Percentiles rank a stretch among this genome's conserved stretches.
These are phyloP conservation scores for Parnassius apollo DNA, from an alignment of 2,888 invertebrate genomes.

Conservation along the genomic window DNA sequence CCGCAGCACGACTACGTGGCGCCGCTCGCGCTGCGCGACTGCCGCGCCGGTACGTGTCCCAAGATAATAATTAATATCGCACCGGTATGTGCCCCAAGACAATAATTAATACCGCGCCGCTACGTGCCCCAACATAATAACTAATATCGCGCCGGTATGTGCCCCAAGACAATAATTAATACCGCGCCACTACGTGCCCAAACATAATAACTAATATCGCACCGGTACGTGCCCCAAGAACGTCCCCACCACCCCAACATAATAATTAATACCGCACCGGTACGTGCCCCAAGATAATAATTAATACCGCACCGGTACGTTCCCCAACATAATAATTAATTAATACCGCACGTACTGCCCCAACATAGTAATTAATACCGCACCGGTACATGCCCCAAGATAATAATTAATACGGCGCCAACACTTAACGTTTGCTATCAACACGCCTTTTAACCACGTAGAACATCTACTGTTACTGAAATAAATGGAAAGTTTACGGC, in stretches of 20 bases:
- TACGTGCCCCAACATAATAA: slow-evolving; percentile 77
- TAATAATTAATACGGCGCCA: too few species aligned
- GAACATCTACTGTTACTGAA: too few species aligned
- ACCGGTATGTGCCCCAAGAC: slow-evolving; percentile 85
- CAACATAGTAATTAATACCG: slow-evolving; percentile 42
- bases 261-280: too few species aligned
- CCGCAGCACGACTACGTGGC: slow-evolving; percentile 74
- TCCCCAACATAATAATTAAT: neutral
- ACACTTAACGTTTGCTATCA: too few species aligned
- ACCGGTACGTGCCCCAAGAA: slow-evolving; percentile 78
- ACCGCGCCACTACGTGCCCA: slow-evolving; percentile 77
- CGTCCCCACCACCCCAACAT: slow-evolving; percentile 78
- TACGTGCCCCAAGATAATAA: too few species aligned
- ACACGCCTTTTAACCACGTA: too few species aligned
- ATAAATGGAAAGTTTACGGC: too few species aligned
- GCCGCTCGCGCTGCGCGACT: slow-evolving; percentile 87
- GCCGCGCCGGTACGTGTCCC: slow-evolving; percentile 81
- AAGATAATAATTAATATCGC: slow-evolving; percentile 62
- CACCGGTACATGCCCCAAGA: slow-evolving; percentile 70
- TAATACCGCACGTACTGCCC: too few species aligned
- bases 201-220: too few species aligned
- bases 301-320: slow-evolving; percentile 77
- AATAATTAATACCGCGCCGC: slow-evolving; percentile 79
- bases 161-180: neutral
- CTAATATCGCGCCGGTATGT: slow-evolving; percentile 85